Evolutionary conservation across 23 tunicate genomes (phyloP).

Genomic region (Styela plicata): DNA sequence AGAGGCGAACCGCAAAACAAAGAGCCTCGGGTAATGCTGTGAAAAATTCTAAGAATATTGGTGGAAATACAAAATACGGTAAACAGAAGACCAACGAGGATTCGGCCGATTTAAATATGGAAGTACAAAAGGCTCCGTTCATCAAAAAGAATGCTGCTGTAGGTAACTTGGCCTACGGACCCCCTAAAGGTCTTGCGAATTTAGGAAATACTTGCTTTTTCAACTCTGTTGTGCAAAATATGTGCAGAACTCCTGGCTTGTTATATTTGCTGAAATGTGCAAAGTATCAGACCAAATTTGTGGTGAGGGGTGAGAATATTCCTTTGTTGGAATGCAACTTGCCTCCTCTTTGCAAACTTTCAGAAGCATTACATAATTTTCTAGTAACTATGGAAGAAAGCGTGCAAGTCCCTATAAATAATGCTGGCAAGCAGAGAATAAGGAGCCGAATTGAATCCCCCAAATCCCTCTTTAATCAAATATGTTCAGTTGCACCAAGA

Average conservation of each 20-base stretch:
- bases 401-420: neutral
- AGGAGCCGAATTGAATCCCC: constrained; percentile 33
- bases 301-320: constrained; percentile 16
- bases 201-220: constrained; percentile 86
- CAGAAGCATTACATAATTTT: constrained; percentile 30
- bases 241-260: constrained; percentile 23
- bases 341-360: constrained; percentile 20
- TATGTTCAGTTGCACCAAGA: constrained; percentile 46
- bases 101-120: neutral
- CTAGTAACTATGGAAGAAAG: constrained; percentile 29
- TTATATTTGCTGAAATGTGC: neutral
- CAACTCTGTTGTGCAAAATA: constrained; percentile 66
- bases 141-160: neutral
- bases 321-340: constrained; percentile 31
- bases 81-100: neutral
- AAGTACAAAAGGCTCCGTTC: neutral
- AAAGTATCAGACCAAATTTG: neutral
- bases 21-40: neutral
- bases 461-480: constrained; percentile 39
- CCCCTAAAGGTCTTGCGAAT: constrained; percentile 62
- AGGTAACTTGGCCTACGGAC: neutral
- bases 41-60: neutral
- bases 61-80: neutral
- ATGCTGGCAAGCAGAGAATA: neutral
- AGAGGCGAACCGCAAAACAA: constrained; percentile 16